Percentiles rank a stretch among this genome's conserved stretches.
phyloP scores from a whole-genome alignment of 2,797 vertebrate genomes.

The Anguilla pacifica region DNA sequence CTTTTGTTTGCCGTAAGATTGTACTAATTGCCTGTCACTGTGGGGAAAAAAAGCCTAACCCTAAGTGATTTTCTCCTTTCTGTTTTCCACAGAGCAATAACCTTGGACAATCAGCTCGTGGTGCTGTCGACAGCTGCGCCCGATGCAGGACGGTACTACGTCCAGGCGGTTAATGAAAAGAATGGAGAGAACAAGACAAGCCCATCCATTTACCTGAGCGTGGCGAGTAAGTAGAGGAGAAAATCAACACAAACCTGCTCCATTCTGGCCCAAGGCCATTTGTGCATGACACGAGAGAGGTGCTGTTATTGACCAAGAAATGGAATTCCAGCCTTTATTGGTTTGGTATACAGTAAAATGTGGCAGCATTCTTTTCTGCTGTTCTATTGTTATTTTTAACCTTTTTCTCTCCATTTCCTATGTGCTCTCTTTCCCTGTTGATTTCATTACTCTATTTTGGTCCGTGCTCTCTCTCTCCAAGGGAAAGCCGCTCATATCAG shows the following conservation, averaged over 20 bases:
- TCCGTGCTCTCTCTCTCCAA: neutral
- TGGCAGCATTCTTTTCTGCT: neutral
- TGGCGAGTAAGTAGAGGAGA: conserved; percentile 69
- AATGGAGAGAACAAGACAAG: conserved; percentile 84
- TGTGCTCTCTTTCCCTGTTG: conserved; percentile 28
- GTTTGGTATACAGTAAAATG: neutral
- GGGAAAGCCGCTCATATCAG: neutral
- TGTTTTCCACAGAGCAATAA: conserved; percentile 72
- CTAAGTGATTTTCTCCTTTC: neutral
- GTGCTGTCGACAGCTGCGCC: conserved; percentile 64
- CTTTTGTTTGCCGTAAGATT: neutral
- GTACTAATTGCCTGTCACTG: neutral
- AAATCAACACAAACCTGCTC: conserved; percentile 34
- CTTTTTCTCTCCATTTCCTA: neutral
- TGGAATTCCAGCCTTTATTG: conserved; percentile 22
- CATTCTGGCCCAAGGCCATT: conserved; percentile 36
- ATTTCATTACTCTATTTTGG: conserved; percentile 32
- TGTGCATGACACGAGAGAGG: conserved; percentile 35
- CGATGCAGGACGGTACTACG: conserved; percentile 75
- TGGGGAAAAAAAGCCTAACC: conserved; percentile 16
- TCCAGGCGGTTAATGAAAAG: conserved; percentile 80
- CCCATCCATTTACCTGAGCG: conserved; percentile 67
- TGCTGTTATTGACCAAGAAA: conserved; percentile 36
- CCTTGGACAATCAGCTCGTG: conserved; percentile 79
- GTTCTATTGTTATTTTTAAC: neutral